Percentiles rank a stretch among this genome's conserved stretches.
These are phyloP conservation scores for Leucoraja erinaceus DNA, from an alignment of 2,113 vertebrate species.

Conservation along the genomic window DNA sequence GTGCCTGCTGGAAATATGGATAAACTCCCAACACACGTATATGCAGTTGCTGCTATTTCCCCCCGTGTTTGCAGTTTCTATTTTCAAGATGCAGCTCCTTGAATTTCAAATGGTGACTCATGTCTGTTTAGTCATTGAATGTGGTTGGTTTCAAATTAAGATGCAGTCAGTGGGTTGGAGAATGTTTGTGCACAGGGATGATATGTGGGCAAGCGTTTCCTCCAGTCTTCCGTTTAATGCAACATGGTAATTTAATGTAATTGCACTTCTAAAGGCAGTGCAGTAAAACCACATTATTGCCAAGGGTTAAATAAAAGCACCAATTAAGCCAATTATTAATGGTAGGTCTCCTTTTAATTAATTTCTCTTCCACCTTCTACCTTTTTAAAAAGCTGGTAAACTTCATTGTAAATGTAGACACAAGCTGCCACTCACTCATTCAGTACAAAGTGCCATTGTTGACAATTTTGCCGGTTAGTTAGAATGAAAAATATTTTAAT, in stretches of 20 bases:
- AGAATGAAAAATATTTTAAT: background rate
- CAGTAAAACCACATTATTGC: background rate
- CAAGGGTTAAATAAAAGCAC: conserved; percentile 18
- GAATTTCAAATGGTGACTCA: conserved; percentile 8
- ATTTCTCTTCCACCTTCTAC: background rate
- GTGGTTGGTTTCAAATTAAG: background rate
- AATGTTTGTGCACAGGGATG: background rate
- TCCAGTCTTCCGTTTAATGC: background rate
- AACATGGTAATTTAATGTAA: conserved; percentile 21
- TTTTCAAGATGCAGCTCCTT: background rate
- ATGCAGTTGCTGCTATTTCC: background rate
- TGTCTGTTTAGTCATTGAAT: conserved; percentile 12
- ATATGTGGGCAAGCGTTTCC: background rate
- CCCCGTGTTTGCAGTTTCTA: background rate
- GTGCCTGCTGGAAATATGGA: background rate
- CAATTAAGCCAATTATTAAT: conserved; percentile 15
- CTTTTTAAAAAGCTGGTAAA: background rate
- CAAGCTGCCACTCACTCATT: background rate
- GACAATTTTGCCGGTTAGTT: background rate
- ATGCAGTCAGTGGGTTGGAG: background rate
- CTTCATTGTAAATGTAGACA: background rate
- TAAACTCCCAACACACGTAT: background rate
- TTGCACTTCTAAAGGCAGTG: conserved; percentile 9
- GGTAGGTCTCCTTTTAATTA: conserved; percentile 15
- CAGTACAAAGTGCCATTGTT: background rate